phyloP scores from a whole-genome alignment of 2,113 vertebrate genomes.

The Paraplagusia blochii region DNA sequence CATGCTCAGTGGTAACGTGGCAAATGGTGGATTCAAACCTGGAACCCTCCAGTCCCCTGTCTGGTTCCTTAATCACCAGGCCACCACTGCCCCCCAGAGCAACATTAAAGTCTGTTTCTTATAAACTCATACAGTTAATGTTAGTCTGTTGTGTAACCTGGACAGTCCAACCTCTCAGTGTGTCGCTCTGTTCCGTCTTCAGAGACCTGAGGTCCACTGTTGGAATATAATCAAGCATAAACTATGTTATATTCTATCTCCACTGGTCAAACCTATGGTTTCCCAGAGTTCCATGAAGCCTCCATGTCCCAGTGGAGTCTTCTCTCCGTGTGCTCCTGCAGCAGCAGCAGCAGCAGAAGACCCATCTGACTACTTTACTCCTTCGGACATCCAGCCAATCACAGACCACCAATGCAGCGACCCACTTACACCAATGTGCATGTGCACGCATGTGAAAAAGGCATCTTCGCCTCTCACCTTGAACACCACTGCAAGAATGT shows the following conservation, averaged over 20 bases:
- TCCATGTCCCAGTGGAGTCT: conserved; percentile 41
- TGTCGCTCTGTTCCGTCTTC: no score
- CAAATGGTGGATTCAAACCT: no score
- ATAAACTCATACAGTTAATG: no score
- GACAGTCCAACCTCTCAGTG: no score
- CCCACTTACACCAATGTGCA: conserved; percentile 40
- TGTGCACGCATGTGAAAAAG: background rate
- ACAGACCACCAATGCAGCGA: conserved; percentile 18
- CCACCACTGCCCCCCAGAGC: no score
- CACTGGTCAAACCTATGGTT: conserved; percentile 9
- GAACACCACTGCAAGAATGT: conserved; percentile 44
- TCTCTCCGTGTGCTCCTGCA: conserved; percentile 36
- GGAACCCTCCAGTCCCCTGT: no score
- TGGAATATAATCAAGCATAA: no score
- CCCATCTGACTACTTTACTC: conserved; percentile 32
- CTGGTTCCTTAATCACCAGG: no score
- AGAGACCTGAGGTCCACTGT: no score
- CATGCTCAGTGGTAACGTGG: no score
- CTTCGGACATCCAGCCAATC: conserved; percentile 45
- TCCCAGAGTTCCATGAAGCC: conserved; percentile 53
- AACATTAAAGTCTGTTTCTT: no score
- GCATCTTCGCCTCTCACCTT: conserved; percentile 45
- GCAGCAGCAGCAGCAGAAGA: conserved; percentile 37
- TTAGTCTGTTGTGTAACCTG: no score
- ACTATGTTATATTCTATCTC: background rate